These are phyloP conservation scores for Hypanus sabinus DNA, from an alignment of 2,113 vertebrate genomes.

Conservation along the genomic window DNA sequence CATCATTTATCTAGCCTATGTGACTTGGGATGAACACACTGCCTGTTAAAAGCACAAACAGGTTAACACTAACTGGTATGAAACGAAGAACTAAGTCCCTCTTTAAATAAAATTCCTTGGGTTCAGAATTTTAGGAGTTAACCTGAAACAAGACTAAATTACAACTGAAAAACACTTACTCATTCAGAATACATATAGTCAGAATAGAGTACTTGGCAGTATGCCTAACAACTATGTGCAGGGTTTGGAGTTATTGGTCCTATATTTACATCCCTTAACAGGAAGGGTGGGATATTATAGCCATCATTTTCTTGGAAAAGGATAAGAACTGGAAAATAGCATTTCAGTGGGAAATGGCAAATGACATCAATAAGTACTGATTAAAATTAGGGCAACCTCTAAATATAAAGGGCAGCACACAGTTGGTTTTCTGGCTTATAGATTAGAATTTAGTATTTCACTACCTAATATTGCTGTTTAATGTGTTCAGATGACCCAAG, in stretches of 20 bases:
- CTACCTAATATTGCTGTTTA: neutral
- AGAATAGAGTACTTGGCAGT: neutral
- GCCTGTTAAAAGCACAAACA: neutral
- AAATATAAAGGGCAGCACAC: neutral
- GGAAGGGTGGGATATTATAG: constrained; percentile 28
- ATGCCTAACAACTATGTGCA: neutral
- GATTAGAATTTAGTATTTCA: neutral
- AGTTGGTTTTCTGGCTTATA: neutral
- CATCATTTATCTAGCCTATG: neutral
- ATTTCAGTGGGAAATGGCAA: neutral
- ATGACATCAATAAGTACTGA: neutral
- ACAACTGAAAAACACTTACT: neutral
- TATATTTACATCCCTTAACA: constrained; percentile 17
- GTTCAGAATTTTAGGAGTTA: neutral
- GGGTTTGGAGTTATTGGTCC: constrained; percentile 12
- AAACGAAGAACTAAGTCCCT: neutral
- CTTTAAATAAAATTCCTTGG: neutral
- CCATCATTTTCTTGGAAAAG: neutral
- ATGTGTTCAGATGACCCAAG: neutral
- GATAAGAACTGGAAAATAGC: constrained; percentile 1
- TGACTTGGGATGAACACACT: neutral
- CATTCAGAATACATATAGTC: neutral
- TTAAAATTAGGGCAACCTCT: neutral
- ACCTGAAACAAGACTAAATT: neutral
- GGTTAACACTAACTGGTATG: neutral